These are phyloP conservation scores for Mellivora capensis DNA, from an alignment of 2,113 vertebrate species.

Conservation along the genomic window DNA sequence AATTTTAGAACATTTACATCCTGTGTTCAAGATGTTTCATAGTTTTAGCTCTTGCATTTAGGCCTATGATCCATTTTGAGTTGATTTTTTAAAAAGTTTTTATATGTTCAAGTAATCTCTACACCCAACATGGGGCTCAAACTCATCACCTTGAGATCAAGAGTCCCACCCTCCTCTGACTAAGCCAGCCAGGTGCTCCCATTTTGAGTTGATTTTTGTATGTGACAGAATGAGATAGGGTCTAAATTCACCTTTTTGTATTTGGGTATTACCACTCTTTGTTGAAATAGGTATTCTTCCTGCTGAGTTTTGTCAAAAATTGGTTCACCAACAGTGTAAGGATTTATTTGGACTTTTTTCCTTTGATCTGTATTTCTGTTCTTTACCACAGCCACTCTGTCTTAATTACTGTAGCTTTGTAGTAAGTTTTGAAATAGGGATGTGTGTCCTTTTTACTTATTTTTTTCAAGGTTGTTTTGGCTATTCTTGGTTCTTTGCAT, in stretches of 20 bases:
- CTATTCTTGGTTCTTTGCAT: not conserved
- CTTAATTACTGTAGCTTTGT: not conserved
- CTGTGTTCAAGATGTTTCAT: not conserved
- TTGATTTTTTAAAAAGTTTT: not conserved
- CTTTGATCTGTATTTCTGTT: not conserved
- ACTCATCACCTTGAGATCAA: not conserved
- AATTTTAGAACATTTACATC: constrained; percentile 41
- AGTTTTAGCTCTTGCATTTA: not conserved
- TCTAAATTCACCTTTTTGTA: not conserved
- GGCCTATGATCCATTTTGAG: not conserved
- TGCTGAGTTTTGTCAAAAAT: not conserved
- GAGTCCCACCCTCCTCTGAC: not conserved
- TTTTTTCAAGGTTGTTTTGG: not conserved
- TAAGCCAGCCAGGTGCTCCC: not conserved
- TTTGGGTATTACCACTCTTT: not conserved
- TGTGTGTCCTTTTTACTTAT: not conserved
- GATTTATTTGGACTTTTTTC: not conserved
- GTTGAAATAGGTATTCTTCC: not conserved
- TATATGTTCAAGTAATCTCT: not conserved
- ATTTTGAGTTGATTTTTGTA: constrained; percentile 1
- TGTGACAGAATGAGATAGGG: not conserved
- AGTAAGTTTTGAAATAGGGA: constrained; percentile 2
- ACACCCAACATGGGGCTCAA: not conserved
- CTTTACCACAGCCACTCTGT: not conserved
- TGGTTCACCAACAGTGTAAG: not conserved